phyloP scores from a whole-genome alignment of 1,140 invertebrate genomes.

The Acromyrmex charruanus region DNA sequence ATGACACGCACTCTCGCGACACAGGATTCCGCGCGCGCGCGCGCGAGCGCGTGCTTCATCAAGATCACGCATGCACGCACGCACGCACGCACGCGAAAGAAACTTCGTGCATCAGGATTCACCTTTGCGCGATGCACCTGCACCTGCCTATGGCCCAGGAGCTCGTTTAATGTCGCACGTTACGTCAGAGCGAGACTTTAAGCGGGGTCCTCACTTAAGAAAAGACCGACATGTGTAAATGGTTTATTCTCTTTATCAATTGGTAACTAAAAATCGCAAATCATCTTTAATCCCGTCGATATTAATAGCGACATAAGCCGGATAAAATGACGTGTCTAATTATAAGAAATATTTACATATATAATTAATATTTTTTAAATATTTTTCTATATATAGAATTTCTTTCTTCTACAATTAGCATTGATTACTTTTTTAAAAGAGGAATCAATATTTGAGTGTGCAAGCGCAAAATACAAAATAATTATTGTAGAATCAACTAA shows the following conservation, averaged over 20 bases:
- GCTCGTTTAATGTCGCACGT: constrained; percentile 73
- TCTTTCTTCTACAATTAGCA: neutral
- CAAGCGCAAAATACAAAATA: neutral
- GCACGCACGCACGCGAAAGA: constrained; percentile 63
- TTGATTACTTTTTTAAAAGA: neutral
- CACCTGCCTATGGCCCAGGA: constrained; percentile 66
- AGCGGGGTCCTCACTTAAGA: constrained; percentile 30
- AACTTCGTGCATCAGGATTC: constrained; percentile 73
- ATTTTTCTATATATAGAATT: neutral
- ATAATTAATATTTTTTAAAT: neutral
- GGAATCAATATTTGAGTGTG: neutral
- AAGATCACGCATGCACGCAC: constrained; percentile 44
- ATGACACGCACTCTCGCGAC: constrained; percentile 30
- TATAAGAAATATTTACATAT: neutral
- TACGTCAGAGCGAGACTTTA: constrained; percentile 69
- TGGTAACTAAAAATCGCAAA: neutral
- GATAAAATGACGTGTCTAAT: neutral
- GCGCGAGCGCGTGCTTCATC: constrained; percentile 66
- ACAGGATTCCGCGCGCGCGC: neutral
- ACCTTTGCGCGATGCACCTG: constrained; percentile 72
- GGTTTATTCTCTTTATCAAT: neutral
- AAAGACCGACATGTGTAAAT: constrained; percentile 20
- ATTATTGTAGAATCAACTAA: neutral
- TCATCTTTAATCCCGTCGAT: neutral
- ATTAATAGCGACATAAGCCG: neutral